Evolutionary conservation across 2,888 invertebrate genomes (phyloP), one percentile per base, ranked within the genome.

Genomic region (Apamea sordens): DNA sequence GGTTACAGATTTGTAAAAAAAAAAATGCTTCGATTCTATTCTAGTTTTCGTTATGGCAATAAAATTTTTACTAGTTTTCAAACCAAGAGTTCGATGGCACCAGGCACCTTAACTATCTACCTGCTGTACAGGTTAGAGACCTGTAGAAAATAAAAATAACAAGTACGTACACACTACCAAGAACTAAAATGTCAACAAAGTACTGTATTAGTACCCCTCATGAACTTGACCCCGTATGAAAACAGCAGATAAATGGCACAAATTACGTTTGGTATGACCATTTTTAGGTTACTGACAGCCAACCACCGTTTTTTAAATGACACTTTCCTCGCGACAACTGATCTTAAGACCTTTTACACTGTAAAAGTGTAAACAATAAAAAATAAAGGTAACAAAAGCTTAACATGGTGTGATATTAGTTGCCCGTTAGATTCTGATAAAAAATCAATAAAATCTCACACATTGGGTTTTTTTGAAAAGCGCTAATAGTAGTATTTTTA

Each of bases 281-380:
- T 75, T 79, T 13, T 69, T 10, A 81, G 79, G 77, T 80, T 80
- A 77, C 76, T 80, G 82, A 86, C 87, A 79, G 74, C 7, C 21
- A 72, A 73, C 53, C 53, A 74, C 81, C 73, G 80, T 82, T 82
- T 61, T 75, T 72, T 70, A 24, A 32, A 79, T 41, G 73, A 36
- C 77, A 74, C 61, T 77, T 75, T 76, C 71, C 61, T 32, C 24
- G 0, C 18, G 28, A 53, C 59, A 73, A 79, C 64, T 76, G 64
- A 86, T 74, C 80, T 77, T 53, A 21, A 0, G 41, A 83, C 70
- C 77, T 73, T 47, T 65, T 8, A 47, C 41, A 64, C 28, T 41
- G 15, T 32, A 47, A 74, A 61, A 69, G 18, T 36, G 15, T 41
- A 41, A 74, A 61, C 6, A 67, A 76, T 69, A 65, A 77, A 74